phyloP scores from a whole-genome alignment of 2,797 vertebrate genomes.

The Girardinus metallicus region DNA sequence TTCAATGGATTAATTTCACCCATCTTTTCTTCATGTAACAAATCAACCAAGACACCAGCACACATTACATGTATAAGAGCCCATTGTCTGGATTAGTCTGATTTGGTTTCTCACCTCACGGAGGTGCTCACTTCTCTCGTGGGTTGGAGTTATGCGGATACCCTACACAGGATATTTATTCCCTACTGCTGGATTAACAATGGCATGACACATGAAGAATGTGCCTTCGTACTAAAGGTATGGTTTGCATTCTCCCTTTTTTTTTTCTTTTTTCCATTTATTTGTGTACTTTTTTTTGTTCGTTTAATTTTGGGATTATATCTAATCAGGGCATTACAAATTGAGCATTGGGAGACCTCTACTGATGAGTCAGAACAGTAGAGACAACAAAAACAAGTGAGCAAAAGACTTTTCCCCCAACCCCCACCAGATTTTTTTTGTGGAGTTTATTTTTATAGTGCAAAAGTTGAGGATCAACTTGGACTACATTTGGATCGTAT shows the following conservation, averaged over 20 bases:
- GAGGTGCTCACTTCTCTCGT: slow-evolving; percentile 63
- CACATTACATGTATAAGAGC: slow-evolving; percentile 69
- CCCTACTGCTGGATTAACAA: slow-evolving; percentile 80
- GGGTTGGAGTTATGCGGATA: slow-evolving; percentile 80
- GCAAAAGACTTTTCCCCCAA: slow-evolving; percentile 69
- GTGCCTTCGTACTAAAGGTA: slow-evolving; percentile 74
- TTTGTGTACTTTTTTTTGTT: slow-evolving; percentile 33
- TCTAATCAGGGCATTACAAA: slow-evolving; percentile 77
- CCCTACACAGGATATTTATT: slow-evolving; percentile 79
- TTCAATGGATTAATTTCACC: slow-evolving; percentile 82
- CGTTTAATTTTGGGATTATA: slow-evolving; percentile 77
- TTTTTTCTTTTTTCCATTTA: slow-evolving; percentile 48
- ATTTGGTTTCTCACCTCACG: slow-evolving; percentile 67
- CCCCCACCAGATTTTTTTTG: slow-evolving; percentile 57
- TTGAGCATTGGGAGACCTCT: slow-evolving; percentile 81
- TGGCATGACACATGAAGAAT: slow-evolving; percentile 76
- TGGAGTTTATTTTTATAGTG: slow-evolving; percentile 76
- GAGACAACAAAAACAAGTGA: slow-evolving; percentile 78
- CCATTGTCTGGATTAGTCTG: slow-evolving; percentile 80
- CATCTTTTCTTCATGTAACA: slow-evolving; percentile 68
- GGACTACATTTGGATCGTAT: slow-evolving; percentile 76
- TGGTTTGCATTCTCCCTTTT: slow-evolving; percentile 62
- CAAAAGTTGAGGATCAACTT: slow-evolving; percentile 44
- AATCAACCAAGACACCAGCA: slow-evolving; percentile 64
- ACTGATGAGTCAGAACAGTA: slow-evolving; percentile 71